These are phyloP conservation scores for Saccostrea echinata DNA, from an alignment of 1,140 invertebrate genomes.

Conservation along the genomic window DNA sequence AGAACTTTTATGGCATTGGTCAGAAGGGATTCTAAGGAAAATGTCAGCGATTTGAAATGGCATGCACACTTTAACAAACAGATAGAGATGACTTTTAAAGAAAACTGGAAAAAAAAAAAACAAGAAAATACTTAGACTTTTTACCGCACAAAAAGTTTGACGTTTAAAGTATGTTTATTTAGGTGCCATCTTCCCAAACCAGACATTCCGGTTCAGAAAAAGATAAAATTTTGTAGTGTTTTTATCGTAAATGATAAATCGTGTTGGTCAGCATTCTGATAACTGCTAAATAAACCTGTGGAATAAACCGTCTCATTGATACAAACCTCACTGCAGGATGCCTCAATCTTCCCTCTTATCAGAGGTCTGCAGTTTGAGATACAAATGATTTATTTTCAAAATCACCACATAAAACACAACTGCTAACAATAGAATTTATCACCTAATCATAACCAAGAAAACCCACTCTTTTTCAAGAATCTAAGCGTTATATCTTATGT, in stretches of 20 bases:
- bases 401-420: constrained; percentile 25
- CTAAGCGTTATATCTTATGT: background rate
- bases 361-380: background rate
- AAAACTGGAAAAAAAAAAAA: no score
- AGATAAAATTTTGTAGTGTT: background rate
- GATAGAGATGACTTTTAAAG: no score
- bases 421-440: constrained; percentile 33
- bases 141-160: no score
- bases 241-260: background rate
- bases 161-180: no score
- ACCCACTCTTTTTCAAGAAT: background rate
- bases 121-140: no score
- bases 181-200: no score
- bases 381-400: constrained; percentile 29
- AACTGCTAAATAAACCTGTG: background rate
- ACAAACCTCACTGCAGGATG: background rate
- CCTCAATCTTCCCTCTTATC: constrained; percentile 21
- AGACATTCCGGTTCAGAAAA: no score
- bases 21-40: no score
- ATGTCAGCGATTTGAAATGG: no score
- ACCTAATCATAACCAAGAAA: background rate
- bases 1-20: no score
- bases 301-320: background rate
- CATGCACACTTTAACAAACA: no score
- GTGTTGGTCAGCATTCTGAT: background rate